Conservation (phyloP, 2,797 vertebrate species). For the Thamnophis elegans region DNA sequence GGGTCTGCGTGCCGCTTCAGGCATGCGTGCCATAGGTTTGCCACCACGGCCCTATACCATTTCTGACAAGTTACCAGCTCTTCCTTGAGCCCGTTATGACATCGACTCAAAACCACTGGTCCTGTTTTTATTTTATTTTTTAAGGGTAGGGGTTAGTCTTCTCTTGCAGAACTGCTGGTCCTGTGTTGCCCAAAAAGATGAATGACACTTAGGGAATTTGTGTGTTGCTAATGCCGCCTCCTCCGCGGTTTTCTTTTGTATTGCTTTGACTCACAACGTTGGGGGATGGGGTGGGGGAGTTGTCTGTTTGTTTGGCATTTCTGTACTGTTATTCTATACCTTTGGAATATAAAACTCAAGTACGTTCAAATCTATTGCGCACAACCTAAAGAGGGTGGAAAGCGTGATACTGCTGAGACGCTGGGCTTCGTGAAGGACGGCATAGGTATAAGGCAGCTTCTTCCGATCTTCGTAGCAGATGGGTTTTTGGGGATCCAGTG, state of each 20-base stretch:
- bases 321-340: conserved; percentile 6
- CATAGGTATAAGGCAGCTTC: conserved; percentile 31
- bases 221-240: background rate
- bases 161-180: background rate
- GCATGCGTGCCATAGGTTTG: too few relatives aligned
- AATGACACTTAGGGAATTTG: background rate
- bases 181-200: background rate
- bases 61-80: too few relatives aligned
- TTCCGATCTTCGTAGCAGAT: background rate
- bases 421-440: conserved; percentile 36
- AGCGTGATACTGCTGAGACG: conserved; percentile 25
- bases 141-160: background rate
- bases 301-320: background rate
- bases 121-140: background rate
- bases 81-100: too few relatives aligned
- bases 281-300: too few relatives aligned
- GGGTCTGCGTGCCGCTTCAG: too few relatives aligned
- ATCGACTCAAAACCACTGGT: too few relatives aligned
- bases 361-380: background rate
- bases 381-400: background rate
- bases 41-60: too few relatives aligned
- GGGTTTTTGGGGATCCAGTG: background rate
- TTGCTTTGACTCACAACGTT: background rate
- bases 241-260: background rate
- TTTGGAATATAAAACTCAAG: conserved; percentile 4